phyloP scores from a whole-genome alignment of 2,113 vertebrate species.

The Rhinoderma darwinii region DNA sequence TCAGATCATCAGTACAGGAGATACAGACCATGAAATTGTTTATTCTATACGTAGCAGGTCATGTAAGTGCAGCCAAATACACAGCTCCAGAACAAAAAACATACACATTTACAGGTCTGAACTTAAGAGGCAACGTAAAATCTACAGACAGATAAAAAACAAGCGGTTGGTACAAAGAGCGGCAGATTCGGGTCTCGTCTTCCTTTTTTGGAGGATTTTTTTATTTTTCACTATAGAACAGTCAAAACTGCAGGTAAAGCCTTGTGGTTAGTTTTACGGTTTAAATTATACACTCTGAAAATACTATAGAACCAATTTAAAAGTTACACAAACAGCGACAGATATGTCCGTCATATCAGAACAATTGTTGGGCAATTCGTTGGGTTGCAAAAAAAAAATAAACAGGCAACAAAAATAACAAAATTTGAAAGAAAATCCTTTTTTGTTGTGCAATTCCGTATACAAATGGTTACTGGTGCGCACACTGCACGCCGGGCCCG shows the following conservation, averaged over 20 bases:
- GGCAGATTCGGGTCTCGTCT: slow-evolving; percentile 79
- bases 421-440: slow-evolving; percentile 72
- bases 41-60: slow-evolving; percentile 85
- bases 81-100: slow-evolving; percentile 86
- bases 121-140: slow-evolving; percentile 85
- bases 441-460: slow-evolving; percentile 69
- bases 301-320: slow-evolving; percentile 88
- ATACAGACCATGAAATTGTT: slow-evolving; percentile 71
- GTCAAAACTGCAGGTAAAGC: slow-evolving; percentile 77
- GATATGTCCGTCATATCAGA: slow-evolving; percentile 81
- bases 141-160: slow-evolving; percentile 89
- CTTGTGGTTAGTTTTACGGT: slow-evolving; percentile 77
- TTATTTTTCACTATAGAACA: slow-evolving; percentile 76
- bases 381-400: slow-evolving; percentile 66
- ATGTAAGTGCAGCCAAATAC: slow-evolving; percentile 86
- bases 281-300: slow-evolving; percentile 94
- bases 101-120: slow-evolving; percentile 83
- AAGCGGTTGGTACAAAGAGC: slow-evolving; percentile 80
- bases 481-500: slow-evolving; percentile 96
- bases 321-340: slow-evolving; percentile 89
- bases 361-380: slow-evolving; percentile 75
- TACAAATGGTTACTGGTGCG: slow-evolving; percentile 87
- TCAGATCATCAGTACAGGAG: not conserved
- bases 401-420: slow-evolving; percentile 44
- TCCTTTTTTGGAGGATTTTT: slow-evolving; percentile 56